These are phyloP conservation scores for Heliornis fulica DNA, from an alignment of 2,113 vertebrate genomes.

Conservation along the genomic window DNA sequence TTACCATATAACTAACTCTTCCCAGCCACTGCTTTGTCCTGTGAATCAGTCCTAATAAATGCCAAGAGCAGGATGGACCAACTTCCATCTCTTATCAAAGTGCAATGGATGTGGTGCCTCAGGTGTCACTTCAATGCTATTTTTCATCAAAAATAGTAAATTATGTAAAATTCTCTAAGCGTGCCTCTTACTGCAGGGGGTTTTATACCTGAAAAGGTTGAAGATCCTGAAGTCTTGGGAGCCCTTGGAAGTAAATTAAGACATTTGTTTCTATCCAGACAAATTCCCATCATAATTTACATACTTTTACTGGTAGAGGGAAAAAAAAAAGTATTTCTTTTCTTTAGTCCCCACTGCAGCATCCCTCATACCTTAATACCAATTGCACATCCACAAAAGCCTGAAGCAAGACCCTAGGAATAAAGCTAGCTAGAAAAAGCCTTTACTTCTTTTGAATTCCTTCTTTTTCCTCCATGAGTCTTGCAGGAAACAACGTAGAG, in stretches of 20 bases:
- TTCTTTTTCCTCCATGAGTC: background rate
- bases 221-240: background rate
- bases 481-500: background rate
- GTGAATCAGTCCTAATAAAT: background rate
- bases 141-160: background rate
- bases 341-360: background rate
- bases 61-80: background rate
- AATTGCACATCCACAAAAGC: background rate
- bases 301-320: background rate
- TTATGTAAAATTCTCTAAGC: background rate
- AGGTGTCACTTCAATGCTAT: background rate
- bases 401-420: background rate
- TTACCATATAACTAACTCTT: background rate
- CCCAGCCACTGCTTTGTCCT: background rate
- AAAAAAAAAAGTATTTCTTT: background rate
- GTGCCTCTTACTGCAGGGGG: background rate
- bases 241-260: background rate
- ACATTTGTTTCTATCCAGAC: background rate
- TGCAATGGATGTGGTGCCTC: background rate
- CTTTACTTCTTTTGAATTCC: background rate
- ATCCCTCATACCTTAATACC: background rate
- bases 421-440: background rate
- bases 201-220: background rate
- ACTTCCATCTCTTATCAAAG: background rate
- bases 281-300: background rate